Base-by-base conservation (phyloP, 1,140 invertebrate genomes). In the Elymnias hypermnestra region DNA sequence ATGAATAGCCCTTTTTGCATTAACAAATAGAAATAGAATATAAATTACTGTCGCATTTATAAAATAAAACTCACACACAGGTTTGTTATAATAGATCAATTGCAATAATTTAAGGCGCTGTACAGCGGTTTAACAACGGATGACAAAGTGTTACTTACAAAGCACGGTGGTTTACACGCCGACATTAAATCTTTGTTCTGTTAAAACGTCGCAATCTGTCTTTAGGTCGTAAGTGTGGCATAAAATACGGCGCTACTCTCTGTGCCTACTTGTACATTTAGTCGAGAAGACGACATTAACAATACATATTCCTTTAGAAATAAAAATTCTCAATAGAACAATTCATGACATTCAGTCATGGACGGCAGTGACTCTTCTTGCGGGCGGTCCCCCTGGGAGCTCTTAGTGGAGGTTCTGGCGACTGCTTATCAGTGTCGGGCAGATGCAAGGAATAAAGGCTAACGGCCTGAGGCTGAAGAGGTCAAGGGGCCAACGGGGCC, bases 131-230 rank as follows among this genome's bases (percentile, higher is more conserved):
- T 37, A 50, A 43, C 47, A 42, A 35, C 39, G 33, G 47, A 43
- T 50, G 47, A 50, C 47, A 50, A 50, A 50, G 39, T 28, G 42
- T 40, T 35, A 40, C 26, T 52, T 52, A 45, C 40, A 43, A 50
- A 50, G 47, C 31, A 40, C 41, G 35, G 42, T 41, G 42, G 47
- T 40, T 52, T 52, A 50, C 40, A 44, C 19, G 13, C 28, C 26
- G 36, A 47, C 49, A 57, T 57, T 57, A 57, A 57, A 53, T 57
- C 45, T 57, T 49, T 57, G 50, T 57, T 54, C 53, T 47, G 36
- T 46, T 41, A 47, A 46, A 52, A 53, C 60, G 48, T 49, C 49
- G 54, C 54, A 57, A 62, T 62, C 58, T 54, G 54, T 62, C 58
- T 54, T 42, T 44, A 25, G 54, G 43, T 54, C 47, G 48, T 47